Base-by-base conservation (phyloP, 2,888 invertebrate species). In the Stenodema calcarata region DNA sequence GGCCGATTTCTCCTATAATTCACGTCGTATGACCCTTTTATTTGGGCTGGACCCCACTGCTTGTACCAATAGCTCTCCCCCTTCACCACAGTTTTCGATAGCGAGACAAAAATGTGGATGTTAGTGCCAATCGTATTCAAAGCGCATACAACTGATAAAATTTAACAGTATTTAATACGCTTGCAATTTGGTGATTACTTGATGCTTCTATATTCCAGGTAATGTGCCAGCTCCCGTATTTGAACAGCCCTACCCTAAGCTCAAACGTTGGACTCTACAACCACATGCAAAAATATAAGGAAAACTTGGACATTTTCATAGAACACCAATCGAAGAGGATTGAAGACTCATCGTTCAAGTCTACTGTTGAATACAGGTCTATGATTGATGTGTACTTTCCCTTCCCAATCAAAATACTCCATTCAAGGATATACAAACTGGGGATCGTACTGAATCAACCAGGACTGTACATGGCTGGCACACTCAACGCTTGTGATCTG, bases 401-500 rank as follows among this genome's bases (percentile, higher is more conserved):
- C 6, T 47, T 30, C 23, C 85, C 87, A 0, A 28, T 78, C 35
- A 54, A 42, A 47, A 78, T 87, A 23, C 62, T 70, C 18, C 78
- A 80, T 41, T 85, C 85, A 44, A 35, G 84, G 47, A 69, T 54
- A n/a, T 87, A 87, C 75, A 87, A 85, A 28, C n/a, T 87, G 42
- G 80, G 70, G 6, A 54, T 87, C 18, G 47, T 69, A 9, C 47
- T 87, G 79, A 79, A 81, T 41, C 78, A 80, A 69, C 76, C 87
- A 18, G 86, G 87, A 18, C 73, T 80, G 27, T 87, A 81, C 76
- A 83, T 47, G 82, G 83, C 76, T n/a, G 87, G 87, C n/a, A 70
- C 75, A 9, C 69, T 87, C 6, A 75, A 76, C 18, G 73, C 70
- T 18, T 50, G 54, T 14, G 81, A 81, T 27, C 47, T 82, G n/a